phyloP scores from a whole-genome alignment of 2,888 invertebrate species.

The Blastobasis adustella region DNA sequence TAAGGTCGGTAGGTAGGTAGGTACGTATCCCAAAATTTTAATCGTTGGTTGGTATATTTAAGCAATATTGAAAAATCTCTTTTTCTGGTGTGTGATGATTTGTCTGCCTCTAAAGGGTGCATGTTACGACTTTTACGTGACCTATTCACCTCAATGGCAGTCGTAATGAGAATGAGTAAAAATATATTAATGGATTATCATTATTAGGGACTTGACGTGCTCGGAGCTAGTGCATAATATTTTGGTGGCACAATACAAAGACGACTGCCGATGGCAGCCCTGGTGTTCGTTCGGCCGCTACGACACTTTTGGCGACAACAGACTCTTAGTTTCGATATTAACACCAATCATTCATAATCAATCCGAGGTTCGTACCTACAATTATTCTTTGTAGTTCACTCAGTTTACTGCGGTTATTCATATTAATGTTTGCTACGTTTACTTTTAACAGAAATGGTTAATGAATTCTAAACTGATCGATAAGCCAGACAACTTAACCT shows the following conservation, averaged over 20 bases:
- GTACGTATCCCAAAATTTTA: too few relatives aligned
- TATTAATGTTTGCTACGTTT: slow-evolving; percentile 1
- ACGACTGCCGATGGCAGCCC: slow-evolving; percentile 45
- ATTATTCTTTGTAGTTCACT: background rate
- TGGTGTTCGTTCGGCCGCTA: slow-evolving; percentile 58
- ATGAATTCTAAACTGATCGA: slow-evolving; percentile 51
- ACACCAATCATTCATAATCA: slow-evolving; percentile 50
- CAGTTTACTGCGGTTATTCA: background rate
- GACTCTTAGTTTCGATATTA: slow-evolving; percentile 48
- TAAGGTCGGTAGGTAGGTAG: too few relatives aligned
- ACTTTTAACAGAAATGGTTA: slow-evolving; percentile 49
- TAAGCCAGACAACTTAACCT: slow-evolving; percentile 46
- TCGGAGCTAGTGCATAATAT: slow-evolving; percentile 53
- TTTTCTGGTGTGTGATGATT: too few relatives aligned
- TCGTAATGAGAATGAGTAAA: too few relatives aligned
- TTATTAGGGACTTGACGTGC: slow-evolving; percentile 46
- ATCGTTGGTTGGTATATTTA: too few relatives aligned
- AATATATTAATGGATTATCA: background rate
- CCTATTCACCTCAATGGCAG: too few relatives aligned
- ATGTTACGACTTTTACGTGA: too few relatives aligned
- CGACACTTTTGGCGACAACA: slow-evolving; percentile 54
- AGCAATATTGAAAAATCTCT: too few relatives aligned
- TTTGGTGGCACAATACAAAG: slow-evolving; percentile 42
- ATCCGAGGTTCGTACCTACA: slow-evolving; percentile 37
- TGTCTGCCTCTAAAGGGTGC: too few relatives aligned